phyloP scores from a whole-genome alignment of 2,888 invertebrate genomes.

The Steinernema carpocapsae region DNA sequence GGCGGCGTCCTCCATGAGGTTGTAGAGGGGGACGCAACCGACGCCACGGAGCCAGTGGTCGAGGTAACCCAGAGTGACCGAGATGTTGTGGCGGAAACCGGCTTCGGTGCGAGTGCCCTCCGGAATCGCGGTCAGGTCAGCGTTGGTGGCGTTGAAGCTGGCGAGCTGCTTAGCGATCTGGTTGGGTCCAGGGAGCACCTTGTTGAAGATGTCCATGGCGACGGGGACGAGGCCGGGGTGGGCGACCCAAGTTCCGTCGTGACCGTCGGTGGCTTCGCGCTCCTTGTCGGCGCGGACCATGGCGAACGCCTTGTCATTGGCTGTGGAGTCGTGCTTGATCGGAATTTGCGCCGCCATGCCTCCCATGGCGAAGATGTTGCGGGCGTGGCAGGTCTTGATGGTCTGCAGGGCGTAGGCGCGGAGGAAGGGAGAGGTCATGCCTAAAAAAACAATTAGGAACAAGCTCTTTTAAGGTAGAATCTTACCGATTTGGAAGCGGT shows the following conservation, averaged over 20 bases:
- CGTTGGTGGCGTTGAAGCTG: conserved; percentile 47
- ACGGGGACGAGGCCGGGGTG: conserved; percentile 75
- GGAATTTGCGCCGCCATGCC: conserved; percentile 75
- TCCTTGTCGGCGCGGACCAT: conserved; percentile 68
- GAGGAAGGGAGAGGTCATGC: conserved; percentile 76
- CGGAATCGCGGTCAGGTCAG: conserved; percentile 72
- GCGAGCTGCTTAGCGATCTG: conserved; percentile 59
- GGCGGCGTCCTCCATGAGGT: conserved; percentile 78
- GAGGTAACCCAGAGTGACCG: conserved; percentile 77
- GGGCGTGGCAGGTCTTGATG: conserved; percentile 69
- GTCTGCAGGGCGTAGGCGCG: conserved; percentile 75
- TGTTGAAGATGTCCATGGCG: conserved; percentile 61
- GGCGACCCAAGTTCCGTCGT: conserved; percentile 79
- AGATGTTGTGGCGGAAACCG: conserved; percentile 76
- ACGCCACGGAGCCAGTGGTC: conserved; percentile 77
- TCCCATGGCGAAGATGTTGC: conserved; percentile 71
- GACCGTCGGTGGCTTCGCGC: conserved; percentile 69
- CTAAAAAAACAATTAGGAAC: conserved; percentile 38
- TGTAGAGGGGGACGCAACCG: conserved; percentile 77
- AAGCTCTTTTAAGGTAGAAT: background rate
- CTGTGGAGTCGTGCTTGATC: conserved; percentile 67
- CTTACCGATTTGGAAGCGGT: conserved; percentile 73
- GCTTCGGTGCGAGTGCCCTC: conserved; percentile 76
- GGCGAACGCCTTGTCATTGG: conserved; percentile 60
- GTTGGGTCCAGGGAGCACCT: conserved; percentile 62